These are phyloP conservation scores for Psettodes erumei DNA, from an alignment of 2,113 vertebrate species.

Conservation along the genomic window DNA sequence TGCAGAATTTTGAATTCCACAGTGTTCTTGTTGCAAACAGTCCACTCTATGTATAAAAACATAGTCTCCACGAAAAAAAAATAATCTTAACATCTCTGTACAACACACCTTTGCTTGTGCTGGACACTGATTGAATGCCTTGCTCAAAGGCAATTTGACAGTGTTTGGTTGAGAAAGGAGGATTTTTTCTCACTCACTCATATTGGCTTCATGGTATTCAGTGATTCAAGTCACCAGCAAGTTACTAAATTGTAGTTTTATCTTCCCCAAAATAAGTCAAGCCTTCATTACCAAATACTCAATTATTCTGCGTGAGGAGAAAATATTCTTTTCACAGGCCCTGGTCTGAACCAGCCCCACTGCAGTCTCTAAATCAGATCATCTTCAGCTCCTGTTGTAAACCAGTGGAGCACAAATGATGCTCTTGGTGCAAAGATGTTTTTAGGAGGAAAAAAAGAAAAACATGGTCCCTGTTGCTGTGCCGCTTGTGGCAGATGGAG, in stretches of 20 bases:
- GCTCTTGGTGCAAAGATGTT: slow-evolving; percentile 39
- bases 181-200: not conserved
- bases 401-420: slow-evolving; percentile 42
- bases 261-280: not conserved
- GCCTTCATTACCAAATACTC: slow-evolving; percentile 10
- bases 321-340: not conserved
- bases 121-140: too few relatives aligned
- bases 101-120: too few relatives aligned
- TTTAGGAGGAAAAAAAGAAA: slow-evolving; percentile 26
- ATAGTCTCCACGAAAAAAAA: too few relatives aligned
- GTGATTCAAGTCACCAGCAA: not conserved
- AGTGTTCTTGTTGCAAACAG: not conserved
- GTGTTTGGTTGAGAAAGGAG: not conserved
- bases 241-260: not conserved
- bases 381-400: slow-evolving; percentile 40
- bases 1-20: not conserved
- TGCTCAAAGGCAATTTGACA: too few relatives aligned
- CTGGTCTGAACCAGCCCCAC: slow-evolving; percentile 2
- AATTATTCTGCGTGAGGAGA: not conserved
- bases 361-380: slow-evolving; percentile 20
- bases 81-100: too few relatives aligned
- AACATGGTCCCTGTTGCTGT: slow-evolving; percentile 10
- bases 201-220: not conserved
- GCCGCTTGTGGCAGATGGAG: slow-evolving; percentile 13
- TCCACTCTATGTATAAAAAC: not conserved